A percentile compares a stretch with the other conserved stretches of the same genome.
Evolutionary conservation across 2,113 vertebrate species (phyloP).

Genomic region (Melanostigma gelatinosum): DNA sequence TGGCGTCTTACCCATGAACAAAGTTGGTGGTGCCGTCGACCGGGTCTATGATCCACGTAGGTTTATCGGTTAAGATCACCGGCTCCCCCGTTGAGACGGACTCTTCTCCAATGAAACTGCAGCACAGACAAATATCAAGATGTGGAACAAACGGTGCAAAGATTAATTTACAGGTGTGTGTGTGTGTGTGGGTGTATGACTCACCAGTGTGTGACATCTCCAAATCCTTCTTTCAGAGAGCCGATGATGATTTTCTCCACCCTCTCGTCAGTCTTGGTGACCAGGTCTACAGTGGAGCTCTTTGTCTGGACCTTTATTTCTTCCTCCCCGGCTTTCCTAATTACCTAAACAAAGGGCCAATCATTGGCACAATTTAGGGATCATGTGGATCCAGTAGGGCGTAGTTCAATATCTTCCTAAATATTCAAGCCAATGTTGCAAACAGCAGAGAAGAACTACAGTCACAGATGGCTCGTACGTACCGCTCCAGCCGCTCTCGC

Average conservation of each 20-base stretch:
- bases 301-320: slow-evolving; percentile 90
- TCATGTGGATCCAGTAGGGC: not conserved
- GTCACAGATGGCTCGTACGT: not conserved
- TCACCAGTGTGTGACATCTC: slow-evolving; percentile 87
- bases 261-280: slow-evolving; percentile 94
- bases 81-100: slow-evolving; percentile 91
- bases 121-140: slow-evolving; percentile 8
- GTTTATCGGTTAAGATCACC: slow-evolving; percentile 88
- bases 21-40: slow-evolving; percentile 98
- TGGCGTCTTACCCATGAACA: slow-evolving; percentile 87
- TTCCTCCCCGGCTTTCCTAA: slow-evolving; percentile 88
- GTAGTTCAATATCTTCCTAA: not conserved
- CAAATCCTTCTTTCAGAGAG: slow-evolving; percentile 89
- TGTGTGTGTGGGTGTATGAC: not conserved
- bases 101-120: slow-evolving; percentile 97
- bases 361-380: not conserved
- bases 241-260: slow-evolving; percentile 94
- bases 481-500: slow-evolving; percentile 81
- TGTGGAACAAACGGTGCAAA: not conserved
- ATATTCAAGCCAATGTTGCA: not conserved
- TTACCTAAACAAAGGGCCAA: slow-evolving; percentile 77
- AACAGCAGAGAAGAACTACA: not conserved
- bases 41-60: slow-evolving; percentile 97
- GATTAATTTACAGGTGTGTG: not conserved
- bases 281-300: slow-evolving; percentile 93